Conservation (phyloP, 2,797 vertebrate species). For the Micrastur ruficollis region DNA sequence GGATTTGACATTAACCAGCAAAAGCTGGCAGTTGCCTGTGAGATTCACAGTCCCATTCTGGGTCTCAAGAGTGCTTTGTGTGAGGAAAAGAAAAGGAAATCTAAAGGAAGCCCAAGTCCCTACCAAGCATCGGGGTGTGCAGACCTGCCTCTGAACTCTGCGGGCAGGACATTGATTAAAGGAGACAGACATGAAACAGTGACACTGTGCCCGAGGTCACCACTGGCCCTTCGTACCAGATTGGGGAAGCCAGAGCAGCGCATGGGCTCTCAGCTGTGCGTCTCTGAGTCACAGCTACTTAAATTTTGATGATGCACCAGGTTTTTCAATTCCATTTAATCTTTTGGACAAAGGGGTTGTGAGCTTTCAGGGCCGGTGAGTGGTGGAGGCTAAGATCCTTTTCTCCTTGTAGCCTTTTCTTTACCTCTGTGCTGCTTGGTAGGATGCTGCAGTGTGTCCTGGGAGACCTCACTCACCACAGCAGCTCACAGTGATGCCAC, state of each 20-base stretch:
- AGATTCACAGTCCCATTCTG: background rate
- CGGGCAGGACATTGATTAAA: accelerated
- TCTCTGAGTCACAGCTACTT: background rate
- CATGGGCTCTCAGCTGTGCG: accelerated
- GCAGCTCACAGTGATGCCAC: background rate
- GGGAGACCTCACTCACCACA: background rate
- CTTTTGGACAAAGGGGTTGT: background rate
- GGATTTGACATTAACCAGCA: background rate
- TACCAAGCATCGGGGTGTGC: background rate
- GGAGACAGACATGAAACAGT: background rate
- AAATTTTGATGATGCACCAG: background rate
- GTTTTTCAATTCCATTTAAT: background rate
- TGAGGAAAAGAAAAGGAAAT: background rate
- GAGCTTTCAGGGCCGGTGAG: background rate
- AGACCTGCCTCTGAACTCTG: background rate
- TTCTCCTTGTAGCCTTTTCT: background rate
- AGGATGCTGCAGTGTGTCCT: background rate
- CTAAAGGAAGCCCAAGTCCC: background rate
- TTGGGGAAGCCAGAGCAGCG: background rate
- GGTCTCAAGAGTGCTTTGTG: background rate
- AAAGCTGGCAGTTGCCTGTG: background rate
- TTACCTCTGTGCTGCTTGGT: background rate
- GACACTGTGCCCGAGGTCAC: background rate
- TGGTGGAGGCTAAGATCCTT: background rate
- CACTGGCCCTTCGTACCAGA: background rate